Percentiles rank a stretch among this genome's conserved stretches.
Conservation (phyloP, 2,113 vertebrate genomes). For the Syngnathus typhle region DNA sequence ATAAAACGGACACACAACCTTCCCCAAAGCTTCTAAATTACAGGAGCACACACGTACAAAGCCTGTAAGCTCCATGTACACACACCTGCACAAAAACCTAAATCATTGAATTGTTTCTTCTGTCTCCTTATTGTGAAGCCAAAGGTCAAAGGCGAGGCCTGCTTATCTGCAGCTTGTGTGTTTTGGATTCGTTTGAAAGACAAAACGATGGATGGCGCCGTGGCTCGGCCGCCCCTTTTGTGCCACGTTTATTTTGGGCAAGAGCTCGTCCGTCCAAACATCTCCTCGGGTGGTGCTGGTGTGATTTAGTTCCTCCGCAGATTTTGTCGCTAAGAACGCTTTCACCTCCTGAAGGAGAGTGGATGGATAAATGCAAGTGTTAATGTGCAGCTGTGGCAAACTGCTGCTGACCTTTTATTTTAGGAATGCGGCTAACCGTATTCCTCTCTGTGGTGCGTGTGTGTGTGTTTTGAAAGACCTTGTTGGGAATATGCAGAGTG, state of each 20-base stretch:
- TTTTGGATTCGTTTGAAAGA: slow-evolving; percentile 17
- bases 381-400: not conserved
- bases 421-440: slow-evolving; percentile 22
- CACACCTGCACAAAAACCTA: not conserved
- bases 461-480: not conserved
- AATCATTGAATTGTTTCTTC: not conserved
- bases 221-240: slow-evolving; percentile 50
- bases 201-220: slow-evolving; percentile 28
- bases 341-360: not conserved
- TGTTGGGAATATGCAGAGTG: slow-evolving; percentile 12
- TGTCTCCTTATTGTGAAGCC: not conserved
- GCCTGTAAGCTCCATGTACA: no score
- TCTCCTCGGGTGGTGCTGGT: slow-evolving; percentile 20
- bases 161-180: slow-evolving; percentile 6
- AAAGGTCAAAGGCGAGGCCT: slow-evolving; percentile 3
- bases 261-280: slow-evolving; percentile 44
- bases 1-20: no score
- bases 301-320: slow-evolving; percentile 46
- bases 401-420: slow-evolving; percentile 25
- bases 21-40: no score
- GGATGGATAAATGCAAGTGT: not conserved
- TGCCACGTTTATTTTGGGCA: slow-evolving; percentile 49
- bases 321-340: not conserved
- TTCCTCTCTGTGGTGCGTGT: slow-evolving; percentile 3
- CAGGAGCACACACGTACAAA: not conserved